phyloP scores from a whole-genome alignment of 2,113 vertebrate genomes.

The Xenopus laevis region DNA sequence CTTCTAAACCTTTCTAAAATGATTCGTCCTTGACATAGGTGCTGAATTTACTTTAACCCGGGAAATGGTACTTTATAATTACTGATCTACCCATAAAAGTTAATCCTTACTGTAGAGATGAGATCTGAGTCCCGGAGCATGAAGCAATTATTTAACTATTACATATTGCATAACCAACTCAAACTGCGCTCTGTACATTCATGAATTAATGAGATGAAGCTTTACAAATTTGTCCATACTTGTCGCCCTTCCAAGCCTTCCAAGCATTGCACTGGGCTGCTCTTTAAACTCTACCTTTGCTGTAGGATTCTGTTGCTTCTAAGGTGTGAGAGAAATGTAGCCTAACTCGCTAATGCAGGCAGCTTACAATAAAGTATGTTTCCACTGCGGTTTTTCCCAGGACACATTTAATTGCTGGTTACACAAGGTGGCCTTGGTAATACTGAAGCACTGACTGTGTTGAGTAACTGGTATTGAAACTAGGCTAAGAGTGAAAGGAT shows the following conservation, averaged over 20 bases:
- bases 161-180: no score
- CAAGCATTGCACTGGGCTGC: not conserved
- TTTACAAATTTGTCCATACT: not conserved
- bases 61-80: no score
- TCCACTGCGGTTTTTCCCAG: constrained; percentile 11
- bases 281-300: constrained; percentile 2
- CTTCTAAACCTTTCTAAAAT: no score
- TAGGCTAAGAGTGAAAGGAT: constrained; percentile 14
- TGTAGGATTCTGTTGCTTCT: not conserved
- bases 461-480: constrained; percentile 9
- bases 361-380: not conserved
- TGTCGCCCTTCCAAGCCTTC: not conserved
- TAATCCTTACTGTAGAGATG: no score
- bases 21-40: no score
- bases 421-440: not conserved
- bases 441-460: not conserved
- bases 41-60: no score
- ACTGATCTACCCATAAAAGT: no score
- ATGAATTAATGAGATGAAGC: no score
- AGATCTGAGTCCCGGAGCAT: no score
- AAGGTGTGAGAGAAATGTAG: constrained; percentile 10
- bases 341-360: not conserved
- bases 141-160: no score
- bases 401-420: not conserved
- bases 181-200: no score